A percentile compares a stretch with the other conserved stretches of the same genome.
Evolutionary conservation across 53 echinoderm and acorn worm species (phyloP).

Genomic region (Henricia sp.): DNA sequence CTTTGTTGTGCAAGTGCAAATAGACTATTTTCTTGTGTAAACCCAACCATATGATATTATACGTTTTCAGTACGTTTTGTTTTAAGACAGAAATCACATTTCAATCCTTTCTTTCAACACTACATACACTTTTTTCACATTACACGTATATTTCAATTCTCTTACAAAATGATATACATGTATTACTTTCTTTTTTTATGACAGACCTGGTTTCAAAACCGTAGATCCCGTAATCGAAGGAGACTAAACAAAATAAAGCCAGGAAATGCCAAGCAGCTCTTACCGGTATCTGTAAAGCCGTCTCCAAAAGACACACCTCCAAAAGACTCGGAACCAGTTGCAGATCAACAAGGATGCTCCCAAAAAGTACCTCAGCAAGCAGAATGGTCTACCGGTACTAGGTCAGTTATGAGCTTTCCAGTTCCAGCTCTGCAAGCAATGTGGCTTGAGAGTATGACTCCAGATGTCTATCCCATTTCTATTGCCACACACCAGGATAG

Average conservation of each 20-base stretch:
- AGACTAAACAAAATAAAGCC: background rate
- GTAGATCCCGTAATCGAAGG: conserved; percentile 5
- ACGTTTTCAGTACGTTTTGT: background rate
- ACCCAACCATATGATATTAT: background rate
- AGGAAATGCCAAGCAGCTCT: no score
- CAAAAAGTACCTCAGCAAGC: background rate
- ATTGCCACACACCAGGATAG: no score
- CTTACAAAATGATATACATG: background rate
- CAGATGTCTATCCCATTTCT: no score
- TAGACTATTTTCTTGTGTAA: background rate
- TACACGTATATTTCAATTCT: background rate
- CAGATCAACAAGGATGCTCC: background rate
- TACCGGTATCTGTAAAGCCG: no score
- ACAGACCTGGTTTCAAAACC: conserved; percentile 50
- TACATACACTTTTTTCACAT: background rate
- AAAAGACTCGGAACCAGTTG: background rate
- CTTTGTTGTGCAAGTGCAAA: no score
- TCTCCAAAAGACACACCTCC: background rate
- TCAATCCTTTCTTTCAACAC: background rate
- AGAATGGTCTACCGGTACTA: background rate
- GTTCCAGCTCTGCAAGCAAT: background rate
- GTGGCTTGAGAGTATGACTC: no score
- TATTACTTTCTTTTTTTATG: background rate
- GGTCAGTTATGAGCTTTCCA: background rate
- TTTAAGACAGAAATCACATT: background rate